Base-by-base conservation (phyloP, 2,888 invertebrate species). In the Myathropa florea region DNA sequence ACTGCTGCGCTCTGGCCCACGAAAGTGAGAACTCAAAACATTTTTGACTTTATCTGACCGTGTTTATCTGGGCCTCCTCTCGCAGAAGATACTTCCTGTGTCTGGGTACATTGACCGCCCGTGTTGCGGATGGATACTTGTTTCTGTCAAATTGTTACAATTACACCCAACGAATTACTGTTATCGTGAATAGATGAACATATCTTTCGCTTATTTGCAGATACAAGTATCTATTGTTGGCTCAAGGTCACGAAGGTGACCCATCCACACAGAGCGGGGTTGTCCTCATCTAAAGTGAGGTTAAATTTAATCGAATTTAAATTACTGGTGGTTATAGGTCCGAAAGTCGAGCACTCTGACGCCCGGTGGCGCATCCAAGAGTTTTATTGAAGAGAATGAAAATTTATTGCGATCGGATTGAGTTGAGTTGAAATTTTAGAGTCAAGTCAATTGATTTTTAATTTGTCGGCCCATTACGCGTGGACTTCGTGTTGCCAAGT, bases 1-100 rank as follows among this genome's bases (percentile, higher is more conserved):
- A n/a, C n/a, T n/a, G n/a, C n/a, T 18, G 7, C 46, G 4, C 57
- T 57, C 12, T 12, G 64, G 65, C 53, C 23, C 67, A 73, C 33
- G 75, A 79, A 86, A 86, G 86, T 86, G 83, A 86, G 86, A 86
- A 86, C 83, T 83, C 78, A 86, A 71, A 83, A 71, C 46, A 81
- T 78, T 46, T 86, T 65, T 75, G 86, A 86, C 86, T 83, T 83
- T 75, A 86, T 86, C 86, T 78, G 24, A 64, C 71, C 83, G 71
- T 86, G 83, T 83, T 83, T 79, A 86, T 86, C 86, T 65, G 6
- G 46, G 46, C 46, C 46, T 28, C 53, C 53, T 46, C 57, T 24
- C 18, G 53, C 64, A 18, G 46, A 0, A 78, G 75, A 79, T 83
- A 83, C 75, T 86, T 83, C 86, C 83, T 86, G 86, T 73, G 65